A percentile compares a stretch with the other conserved stretches of the same genome.
Conservation (phyloP, 2,113 vertebrate species). For the Callopanchax toddi region DNA sequence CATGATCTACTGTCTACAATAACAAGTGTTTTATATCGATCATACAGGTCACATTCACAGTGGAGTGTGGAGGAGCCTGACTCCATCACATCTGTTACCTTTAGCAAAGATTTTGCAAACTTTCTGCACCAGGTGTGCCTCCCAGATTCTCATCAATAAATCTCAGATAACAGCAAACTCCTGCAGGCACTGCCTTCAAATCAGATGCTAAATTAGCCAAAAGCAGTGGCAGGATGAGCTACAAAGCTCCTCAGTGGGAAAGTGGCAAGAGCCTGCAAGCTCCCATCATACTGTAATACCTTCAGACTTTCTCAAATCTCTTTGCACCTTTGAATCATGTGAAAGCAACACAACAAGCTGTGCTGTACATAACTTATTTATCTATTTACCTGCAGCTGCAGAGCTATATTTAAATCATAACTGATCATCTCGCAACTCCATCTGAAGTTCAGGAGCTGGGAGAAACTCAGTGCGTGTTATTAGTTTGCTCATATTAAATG, state of each 20-base stretch:
- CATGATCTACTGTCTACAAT: too few species aligned
- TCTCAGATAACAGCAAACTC: constrained; percentile 36
- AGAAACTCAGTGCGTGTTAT: constrained; percentile 3
- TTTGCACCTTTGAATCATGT: constrained; percentile 23
- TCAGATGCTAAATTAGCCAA: constrained; percentile 46
- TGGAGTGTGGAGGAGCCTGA: too few species aligned
- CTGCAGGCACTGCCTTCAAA: constrained; percentile 38
- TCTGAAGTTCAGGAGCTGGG: neutral
- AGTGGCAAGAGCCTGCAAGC: constrained; percentile 50
- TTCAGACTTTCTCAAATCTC: constrained; percentile 43
- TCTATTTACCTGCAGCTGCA: neutral
- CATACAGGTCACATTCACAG: too few species aligned
- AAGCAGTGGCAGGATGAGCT: constrained; percentile 29
- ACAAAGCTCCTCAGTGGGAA: neutral
- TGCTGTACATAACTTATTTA: too few species aligned
- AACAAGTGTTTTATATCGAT: neutral
- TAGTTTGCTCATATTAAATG: constrained; percentile 1
- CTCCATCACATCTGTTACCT: neutral
- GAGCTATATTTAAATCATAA: neutral
- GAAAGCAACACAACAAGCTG: too few species aligned
- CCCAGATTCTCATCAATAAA: constrained; percentile 51
- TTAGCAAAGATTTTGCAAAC: constrained; percentile 44
- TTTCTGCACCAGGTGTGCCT: constrained; percentile 62
- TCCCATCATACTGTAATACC: constrained; percentile 22
- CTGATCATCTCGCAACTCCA: neutral